Conservation (phyloP, 1,140 invertebrate genomes). For the Ceratoteleas bidentatus region DNA sequence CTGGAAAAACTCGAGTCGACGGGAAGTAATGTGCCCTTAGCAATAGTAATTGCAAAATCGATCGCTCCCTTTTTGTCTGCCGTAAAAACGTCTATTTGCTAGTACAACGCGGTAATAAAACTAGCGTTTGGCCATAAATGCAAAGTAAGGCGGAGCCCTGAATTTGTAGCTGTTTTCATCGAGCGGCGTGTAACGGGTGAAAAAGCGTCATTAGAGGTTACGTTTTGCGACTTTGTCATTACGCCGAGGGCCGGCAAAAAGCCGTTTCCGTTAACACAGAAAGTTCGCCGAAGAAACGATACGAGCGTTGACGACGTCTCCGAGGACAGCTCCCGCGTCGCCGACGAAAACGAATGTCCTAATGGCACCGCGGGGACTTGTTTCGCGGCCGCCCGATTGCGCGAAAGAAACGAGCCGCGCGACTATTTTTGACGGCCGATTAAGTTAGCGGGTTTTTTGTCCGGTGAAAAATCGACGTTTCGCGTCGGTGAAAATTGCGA, state of each 20-base stretch:
- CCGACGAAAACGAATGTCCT: constrained; percentile 70
- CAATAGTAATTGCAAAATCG: too few relatives aligned
- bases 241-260: constrained; percentile 56
- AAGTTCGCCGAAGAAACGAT: constrained; percentile 62
- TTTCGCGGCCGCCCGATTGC: constrained; percentile 68
- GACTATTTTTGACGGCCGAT: constrained; percentile 61
- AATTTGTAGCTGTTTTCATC: constrained; percentile 34
- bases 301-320: constrained; percentile 60
- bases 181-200: constrained; percentile 49
- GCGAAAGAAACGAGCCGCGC: constrained; percentile 60
- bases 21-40: too few relatives aligned
- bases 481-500: not conserved
- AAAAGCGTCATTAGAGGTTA: constrained; percentile 68
- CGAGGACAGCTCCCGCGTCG: constrained; percentile 55
- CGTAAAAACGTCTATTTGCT: not conserved
- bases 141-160: constrained; percentile 31
- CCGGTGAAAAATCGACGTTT: constrained; percentile 38
- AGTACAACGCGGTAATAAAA: not conserved
- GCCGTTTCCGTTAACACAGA: constrained; percentile 65
- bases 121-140: constrained; percentile 28
- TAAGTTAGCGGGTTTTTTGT: constrained; percentile 44
- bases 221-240: constrained; percentile 66
- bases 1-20: too few relatives aligned
- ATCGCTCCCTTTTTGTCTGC: too few relatives aligned
- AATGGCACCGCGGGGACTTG: constrained; percentile 72